phyloP scores from a whole-genome alignment of 2,888 invertebrate species.

The Charanyca ferruginea region DNA sequence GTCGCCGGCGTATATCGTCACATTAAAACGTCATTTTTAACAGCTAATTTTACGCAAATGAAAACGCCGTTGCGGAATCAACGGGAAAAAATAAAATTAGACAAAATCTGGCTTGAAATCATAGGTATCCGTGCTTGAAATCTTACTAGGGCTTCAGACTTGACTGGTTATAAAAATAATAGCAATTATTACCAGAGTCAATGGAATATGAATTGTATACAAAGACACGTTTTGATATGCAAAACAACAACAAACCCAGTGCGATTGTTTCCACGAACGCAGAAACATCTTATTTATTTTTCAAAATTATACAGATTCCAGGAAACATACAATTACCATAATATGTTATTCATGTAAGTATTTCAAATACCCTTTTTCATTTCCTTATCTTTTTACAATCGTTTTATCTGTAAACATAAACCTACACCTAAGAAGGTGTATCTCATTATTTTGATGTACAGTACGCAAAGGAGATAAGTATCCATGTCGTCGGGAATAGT shows the following conservation, averaged over 20 bases:
- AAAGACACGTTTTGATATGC: too few species aligned
- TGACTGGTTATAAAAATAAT: neutral
- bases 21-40: too few species aligned
- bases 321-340: conserved; percentile 12
- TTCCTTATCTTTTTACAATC: neutral
- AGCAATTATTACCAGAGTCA: neutral
- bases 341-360: neutral
- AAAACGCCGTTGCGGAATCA: too few species aligned
- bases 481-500: too few species aligned
- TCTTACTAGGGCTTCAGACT: conserved; percentile 2
- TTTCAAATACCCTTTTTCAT: conserved; percentile 5
- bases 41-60: too few species aligned
- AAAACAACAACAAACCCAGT: neutral
- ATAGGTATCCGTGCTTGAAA: too few species aligned
- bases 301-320: neutral
- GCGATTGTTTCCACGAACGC: neutral
- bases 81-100: too few species aligned
- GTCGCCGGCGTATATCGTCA: too few species aligned
- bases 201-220: too few species aligned
- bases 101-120: too few species aligned
- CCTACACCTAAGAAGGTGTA: conserved; percentile 2
- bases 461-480: too few species aligned
- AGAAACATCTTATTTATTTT: neutral
- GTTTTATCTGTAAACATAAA: conserved; percentile 11
- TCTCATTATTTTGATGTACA: conserved; percentile 6